Conservation (phyloP, 2,113 vertebrate species). For the Ornithorhynchus anatinus region DNA sequence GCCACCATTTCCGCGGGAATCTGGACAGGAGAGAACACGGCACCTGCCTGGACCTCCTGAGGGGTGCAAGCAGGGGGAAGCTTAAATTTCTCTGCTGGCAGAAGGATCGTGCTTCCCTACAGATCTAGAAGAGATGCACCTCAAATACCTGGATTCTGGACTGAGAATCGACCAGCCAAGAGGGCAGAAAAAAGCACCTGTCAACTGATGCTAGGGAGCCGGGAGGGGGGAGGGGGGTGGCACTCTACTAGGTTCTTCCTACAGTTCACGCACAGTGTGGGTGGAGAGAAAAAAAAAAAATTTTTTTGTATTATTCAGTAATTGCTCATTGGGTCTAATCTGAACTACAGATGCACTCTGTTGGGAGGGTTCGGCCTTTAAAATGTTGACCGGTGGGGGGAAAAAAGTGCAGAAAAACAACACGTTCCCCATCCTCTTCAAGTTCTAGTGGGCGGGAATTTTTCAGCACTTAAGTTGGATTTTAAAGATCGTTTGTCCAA, state of each 20-base stretch:
- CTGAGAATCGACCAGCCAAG: neutral
- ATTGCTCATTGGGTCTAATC: neutral
- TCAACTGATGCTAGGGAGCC: neutral
- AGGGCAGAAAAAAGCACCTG: neutral
- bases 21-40: neutral
- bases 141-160: conserved; percentile 3
- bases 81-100: neutral
- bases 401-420: too few species aligned
- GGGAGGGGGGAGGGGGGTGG: too few species aligned
- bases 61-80: neutral
- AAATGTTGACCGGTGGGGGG: neutral
- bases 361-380: neutral
- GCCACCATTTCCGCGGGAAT: conserved; percentile 5
- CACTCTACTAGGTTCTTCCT: neutral
- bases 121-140: conserved; percentile 6
- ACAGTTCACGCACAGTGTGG: conserved; percentile 3
- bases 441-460: neutral
- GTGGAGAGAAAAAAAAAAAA: neutral
- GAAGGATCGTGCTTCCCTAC: neutral
- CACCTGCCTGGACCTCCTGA: neutral
- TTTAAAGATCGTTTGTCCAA: conserved; percentile 32
- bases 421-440: neutral
- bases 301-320: neutral
- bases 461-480: conserved; percentile 1
- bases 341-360: neutral